Conservation (phyloP, 1,140 invertebrate species). For the Anthonomus grandis region DNA sequence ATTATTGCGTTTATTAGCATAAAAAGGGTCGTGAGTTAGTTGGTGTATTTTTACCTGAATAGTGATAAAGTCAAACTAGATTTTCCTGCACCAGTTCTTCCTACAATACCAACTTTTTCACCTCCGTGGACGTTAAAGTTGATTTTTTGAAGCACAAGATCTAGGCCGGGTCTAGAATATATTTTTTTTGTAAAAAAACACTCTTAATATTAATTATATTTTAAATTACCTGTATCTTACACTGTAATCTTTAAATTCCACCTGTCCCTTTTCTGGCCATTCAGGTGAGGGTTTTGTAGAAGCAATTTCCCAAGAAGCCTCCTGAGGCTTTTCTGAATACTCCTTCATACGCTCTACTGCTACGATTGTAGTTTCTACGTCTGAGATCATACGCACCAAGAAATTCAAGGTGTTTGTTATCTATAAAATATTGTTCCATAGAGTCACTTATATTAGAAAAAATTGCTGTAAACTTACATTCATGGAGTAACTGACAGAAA, state of each 20-base stretch:
- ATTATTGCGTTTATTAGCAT: too few relatives aligned
- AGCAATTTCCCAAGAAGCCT: constrained; percentile 68
- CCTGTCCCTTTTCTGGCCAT: constrained; percentile 73
- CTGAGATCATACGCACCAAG: constrained; percentile 94
- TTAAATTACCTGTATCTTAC: constrained; percentile 52
- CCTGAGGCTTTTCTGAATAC: constrained; percentile 78
- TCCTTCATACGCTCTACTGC: constrained; percentile 96
- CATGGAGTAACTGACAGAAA: constrained; percentile 87
- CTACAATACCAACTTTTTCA: constrained; percentile 15
- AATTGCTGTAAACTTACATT: constrained; percentile 57
- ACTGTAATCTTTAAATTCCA: constrained; percentile 73
- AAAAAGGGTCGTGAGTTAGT: constrained; percentile 32
- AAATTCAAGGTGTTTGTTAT: constrained; percentile 94
- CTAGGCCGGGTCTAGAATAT: constrained; percentile 70
- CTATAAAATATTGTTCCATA: constrained; percentile 45
- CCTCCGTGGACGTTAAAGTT: constrained; percentile 67
- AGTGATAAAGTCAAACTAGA: constrained; percentile 77
- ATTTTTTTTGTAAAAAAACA: background rate
- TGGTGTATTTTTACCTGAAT: constrained; percentile 53
- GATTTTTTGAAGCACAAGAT: constrained; percentile 75
- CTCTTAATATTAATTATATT: background rate
- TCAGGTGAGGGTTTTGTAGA: constrained; percentile 54
- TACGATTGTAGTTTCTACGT: constrained; percentile 96
- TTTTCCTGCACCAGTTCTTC: constrained; percentile 75
- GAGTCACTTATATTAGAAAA: background rate